Base-by-base conservation (phyloP, 1,140 invertebrate species). In the Micrasema longulum region DNA sequence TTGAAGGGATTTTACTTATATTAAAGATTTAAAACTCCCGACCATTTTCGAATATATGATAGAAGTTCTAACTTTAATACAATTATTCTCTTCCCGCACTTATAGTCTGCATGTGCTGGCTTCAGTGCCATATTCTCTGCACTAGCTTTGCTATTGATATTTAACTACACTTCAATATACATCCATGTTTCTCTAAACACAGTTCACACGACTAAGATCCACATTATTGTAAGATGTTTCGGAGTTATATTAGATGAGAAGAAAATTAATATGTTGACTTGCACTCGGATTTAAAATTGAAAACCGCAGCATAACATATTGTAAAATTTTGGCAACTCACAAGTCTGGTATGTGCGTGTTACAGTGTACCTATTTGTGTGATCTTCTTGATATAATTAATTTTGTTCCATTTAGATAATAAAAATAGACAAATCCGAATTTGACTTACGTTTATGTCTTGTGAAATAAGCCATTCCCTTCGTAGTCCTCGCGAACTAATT, bases 381-480 rank as follows among this genome's bases (percentile, higher is more conserved):
- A 45, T 45, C 41, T 5, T 45, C 11, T 2, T n/a, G 41, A 12
- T n/a, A 45, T 3, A 45, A 16, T 2, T 45, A 11, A 45, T 45
- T 16, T 16, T 16, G 41, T 45, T 45, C 14, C 11, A 45, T 12
- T 45, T 45, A 45, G 41, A 45, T 45, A 45, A 11, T 45, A n/a
- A 45, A n/a, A 45, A 45, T 16, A 45, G 11, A 45, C 4, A 45
- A 12, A 31, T n/a, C 26, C 26, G 26, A 31, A 31, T 31, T 31
- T 31, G 3, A 48, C 5, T 48, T 22, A 53, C 11, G 50, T 60
- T 60, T 43, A 38, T 36, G 14, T 60, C 18, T 60, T 60, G 55
- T 60, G 55, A 38, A 60, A 60, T 60, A 60, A 69, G 74, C 74
- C 74, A 75, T 75, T 75, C 70, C 74, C 36, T 64, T 69, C 65